Base-by-base conservation (phyloP, 2,888 invertebrate species). In the Cyaniris semiargus region DNA sequence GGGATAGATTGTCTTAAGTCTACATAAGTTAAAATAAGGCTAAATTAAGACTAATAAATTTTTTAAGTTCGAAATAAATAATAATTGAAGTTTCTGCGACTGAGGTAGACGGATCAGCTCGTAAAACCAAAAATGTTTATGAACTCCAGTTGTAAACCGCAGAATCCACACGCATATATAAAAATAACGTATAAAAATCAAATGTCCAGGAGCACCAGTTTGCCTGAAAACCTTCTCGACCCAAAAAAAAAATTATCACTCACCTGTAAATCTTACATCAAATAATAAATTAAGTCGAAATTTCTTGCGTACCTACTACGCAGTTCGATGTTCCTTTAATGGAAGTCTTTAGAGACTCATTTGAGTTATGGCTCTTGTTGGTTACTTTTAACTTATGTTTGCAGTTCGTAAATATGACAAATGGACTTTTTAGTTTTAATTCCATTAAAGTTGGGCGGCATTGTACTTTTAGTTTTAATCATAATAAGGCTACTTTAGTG, bases 401-500 rank as follows among this genome's bases (percentile, higher is more conserved):
- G 58, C 58, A 21, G n/a, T 58, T n/a, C 21, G 10, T 21, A 58
- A 58, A 58, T 58, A 21, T 58, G 18, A 53, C 18, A 5, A 5
- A 53, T 53, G 53, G 18, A 18, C 53, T 53, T 53, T 48, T 13
- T 58, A 58, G n/a, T 8, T 58, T 58, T 10, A 3, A 58, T 58
- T 58, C 21, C 10, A 58, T 58, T 21, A n/a, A 58, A 58, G 21
- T 58, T 58, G 4, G 21, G n/a, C 21, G 21, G 18, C 58, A 21
- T 21, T 21, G 21, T 58, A 58, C 58, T 58, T 58, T 58, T 58
- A 21, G 58, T 58, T 58, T 58, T 1, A 58, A 21, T 58, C n/a
- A 58, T 58, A 58, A 21, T 58, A 15, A 31, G 58, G 53, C 53
- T 53, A 53, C 53, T 56, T 56, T 44, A 18, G 18, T 76, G 70